phyloP scores from a whole-genome alignment of 2,888 invertebrate genomes.

The Dioctria rufipes region DNA sequence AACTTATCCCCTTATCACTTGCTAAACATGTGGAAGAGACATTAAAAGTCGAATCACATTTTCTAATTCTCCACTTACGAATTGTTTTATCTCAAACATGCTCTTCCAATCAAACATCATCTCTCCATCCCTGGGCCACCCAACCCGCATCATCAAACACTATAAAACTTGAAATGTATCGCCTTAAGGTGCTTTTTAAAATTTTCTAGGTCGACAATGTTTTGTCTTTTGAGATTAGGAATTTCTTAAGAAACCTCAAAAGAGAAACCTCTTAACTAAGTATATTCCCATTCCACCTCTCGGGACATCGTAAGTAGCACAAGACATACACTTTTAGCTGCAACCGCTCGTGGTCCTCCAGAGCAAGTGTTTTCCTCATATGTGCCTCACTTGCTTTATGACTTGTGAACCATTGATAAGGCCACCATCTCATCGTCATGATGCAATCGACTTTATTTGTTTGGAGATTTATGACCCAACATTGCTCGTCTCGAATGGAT shows the following conservation, averaged over 20 bases:
- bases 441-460: constrained; percentile 35
- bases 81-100: too few species aligned
- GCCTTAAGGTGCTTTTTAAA: neutral
- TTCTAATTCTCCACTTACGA: too few species aligned
- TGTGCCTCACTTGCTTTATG: constrained; percentile 1
- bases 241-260: neutral
- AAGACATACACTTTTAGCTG: neutral
- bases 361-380: neutral
- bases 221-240: neutral
- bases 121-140: too few species aligned
- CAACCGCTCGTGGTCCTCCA: neutral
- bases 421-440: neutral
- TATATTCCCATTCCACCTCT: too few species aligned
- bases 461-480: constrained; percentile 27
- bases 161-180: neutral
- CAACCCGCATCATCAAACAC: neutral
- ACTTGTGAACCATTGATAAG: constrained; percentile 32
- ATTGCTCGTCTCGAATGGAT: neutral
- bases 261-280: neutral
- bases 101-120: too few species aligned
- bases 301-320: too few species aligned
- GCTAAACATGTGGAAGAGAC: too few species aligned
- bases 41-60: too few species aligned
- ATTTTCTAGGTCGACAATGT: neutral
- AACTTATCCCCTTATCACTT: too few species aligned